A percentile compares a stretch with the other conserved stretches of the same genome.
These are phyloP conservation scores for Phaonia tiefii DNA, from an alignment of 2,888 invertebrate species.

Conservation along the genomic window DNA sequence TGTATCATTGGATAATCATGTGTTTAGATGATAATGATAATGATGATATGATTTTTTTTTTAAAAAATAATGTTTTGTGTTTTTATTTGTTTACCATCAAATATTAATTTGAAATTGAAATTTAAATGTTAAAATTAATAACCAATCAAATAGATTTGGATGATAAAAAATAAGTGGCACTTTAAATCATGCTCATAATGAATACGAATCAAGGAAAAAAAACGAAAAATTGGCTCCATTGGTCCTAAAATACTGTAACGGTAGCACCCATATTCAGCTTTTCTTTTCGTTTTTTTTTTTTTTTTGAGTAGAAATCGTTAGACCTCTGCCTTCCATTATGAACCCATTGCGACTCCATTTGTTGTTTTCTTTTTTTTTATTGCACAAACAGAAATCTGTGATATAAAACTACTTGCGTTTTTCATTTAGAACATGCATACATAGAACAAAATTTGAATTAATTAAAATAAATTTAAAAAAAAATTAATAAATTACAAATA, in stretches of 20 bases:
- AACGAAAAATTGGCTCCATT: not conserved
- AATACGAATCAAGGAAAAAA: slow-evolving; percentile 17
- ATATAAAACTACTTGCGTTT: slow-evolving; percentile 8
- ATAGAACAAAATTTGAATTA: slow-evolving; percentile 48
- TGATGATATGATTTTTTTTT: slow-evolving; percentile 64
- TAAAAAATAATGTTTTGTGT: slow-evolving; percentile 64
- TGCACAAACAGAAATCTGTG: slow-evolving; percentile 65
- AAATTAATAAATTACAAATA: slow-evolving; percentile 48
- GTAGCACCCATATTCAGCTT: slow-evolving; percentile 49
- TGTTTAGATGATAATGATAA: slow-evolving; percentile 43
- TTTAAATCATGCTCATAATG: slow-evolving; percentile 59
- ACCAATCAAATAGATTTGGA: not conserved
- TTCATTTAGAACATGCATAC: slow-evolving; percentile 65
- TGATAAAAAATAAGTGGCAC: slow-evolving; percentile 11
- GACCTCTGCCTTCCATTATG: slow-evolving; percentile 42
- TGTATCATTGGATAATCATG: slow-evolving; percentile 37
- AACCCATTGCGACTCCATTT: slow-evolving; percentile 54
- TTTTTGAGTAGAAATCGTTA: slow-evolving; percentile 38
- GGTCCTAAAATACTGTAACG: slow-evolving; percentile 43
- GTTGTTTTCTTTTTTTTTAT: slow-evolving; percentile 54
- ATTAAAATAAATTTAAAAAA: slow-evolving; percentile 29
- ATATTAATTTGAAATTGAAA: slow-evolving; percentile 1
- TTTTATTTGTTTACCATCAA: slow-evolving; percentile 63
- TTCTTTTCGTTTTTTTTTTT: not conserved
- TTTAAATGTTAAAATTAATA: slow-evolving; percentile 26